Base-by-base conservation (phyloP, 2,797 vertebrate genomes). In the Crypturellus tataupa region DNA sequence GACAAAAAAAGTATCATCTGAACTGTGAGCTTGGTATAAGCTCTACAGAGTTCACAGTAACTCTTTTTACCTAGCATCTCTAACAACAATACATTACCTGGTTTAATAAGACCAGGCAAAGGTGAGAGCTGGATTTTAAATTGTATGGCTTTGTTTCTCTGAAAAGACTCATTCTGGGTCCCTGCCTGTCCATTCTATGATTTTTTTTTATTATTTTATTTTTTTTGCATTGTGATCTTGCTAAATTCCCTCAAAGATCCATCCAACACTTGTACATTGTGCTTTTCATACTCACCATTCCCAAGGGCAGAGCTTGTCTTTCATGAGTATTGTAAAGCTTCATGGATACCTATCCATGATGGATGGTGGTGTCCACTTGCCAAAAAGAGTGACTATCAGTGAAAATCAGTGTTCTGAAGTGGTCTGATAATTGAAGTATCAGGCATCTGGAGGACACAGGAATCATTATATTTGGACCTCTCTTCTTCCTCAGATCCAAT, bases 201-300 rank as follows among this genome's bases (percentile, higher is more conserved):
- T n/a, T 12, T 23, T 47, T 58, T 56, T n/a, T n/a, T n/a, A n/a
- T n/a, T n/a, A n/a, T n/a, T n/a, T n/a, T n/a, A n/a, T 23, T 47
- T 58, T 56, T 9, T 19, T 2, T 53, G 17, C 55, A 1, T 35
- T 20, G 25, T 47, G 14, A 53, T 53, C 12, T 83, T 47, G 12
- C 20, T 40, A 51, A 37, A 4, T 40, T 82, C n/a, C 18, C 9
- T 77, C 6, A 58, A 23, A 56, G 5, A 56, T n/a, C 18, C 18
- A 35, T 70, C 31, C 62, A 63, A 75, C 51, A 63, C 18, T 20
- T 75, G 10, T 49, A 4, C 4, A 7, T 31, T 6, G 1, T 25
- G 2, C 2, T 1, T 44, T 25, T 83, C 23, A 35, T 16, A 44
- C 1, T 64, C 1, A 1, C 2, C 25, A 44, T 78, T 69, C 15